Percentiles rank a stretch among this genome's conserved stretches.
Evolutionary conservation across 2,888 invertebrate species (phyloP).

Genomic region (Corythucha ciliata): DNA sequence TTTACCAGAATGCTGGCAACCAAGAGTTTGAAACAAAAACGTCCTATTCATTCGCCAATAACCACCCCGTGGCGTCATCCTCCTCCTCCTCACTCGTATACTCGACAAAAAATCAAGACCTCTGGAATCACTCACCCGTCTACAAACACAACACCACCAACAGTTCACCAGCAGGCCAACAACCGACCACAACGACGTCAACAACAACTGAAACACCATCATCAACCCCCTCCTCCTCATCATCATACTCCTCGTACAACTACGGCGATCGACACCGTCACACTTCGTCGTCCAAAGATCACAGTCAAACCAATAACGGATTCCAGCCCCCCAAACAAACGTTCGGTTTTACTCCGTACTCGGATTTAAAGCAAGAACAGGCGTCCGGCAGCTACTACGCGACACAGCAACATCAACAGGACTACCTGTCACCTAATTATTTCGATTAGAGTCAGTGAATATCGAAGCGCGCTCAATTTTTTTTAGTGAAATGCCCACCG

Average conservation of each 20-base stretch:
- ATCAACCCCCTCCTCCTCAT: too few relatives aligned
- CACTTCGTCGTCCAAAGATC: too few relatives aligned
- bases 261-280: too few relatives aligned
- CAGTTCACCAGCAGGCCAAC: neutral
- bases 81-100: neutral
- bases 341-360: conserved; percentile 33
- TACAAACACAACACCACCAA: conserved; percentile 18
- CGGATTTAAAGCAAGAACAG: conserved; percentile 21
- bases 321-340: conserved; percentile 34
- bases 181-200: too few relatives aligned
- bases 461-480: too few relatives aligned
- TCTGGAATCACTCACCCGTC: conserved; percentile 24
- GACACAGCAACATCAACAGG: conserved; percentile 19
- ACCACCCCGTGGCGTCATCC: too few relatives aligned
- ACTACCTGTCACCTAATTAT: conserved; percentile 26
- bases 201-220: conserved; percentile 2
- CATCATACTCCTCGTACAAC: too few relatives aligned
- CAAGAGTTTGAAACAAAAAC: conserved; percentile 18
- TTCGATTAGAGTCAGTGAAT: conserved; percentile 28
- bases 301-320: conserved; percentile 8
- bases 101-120: neutral
- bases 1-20: neutral
- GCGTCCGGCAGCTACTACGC: conserved; percentile 16
- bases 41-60: conserved; percentile 5
- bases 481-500: too few relatives aligned